Evolutionary conservation across 2,797 vertebrate species (phyloP).

Genomic region (Sphenodon punctatus): DNA sequence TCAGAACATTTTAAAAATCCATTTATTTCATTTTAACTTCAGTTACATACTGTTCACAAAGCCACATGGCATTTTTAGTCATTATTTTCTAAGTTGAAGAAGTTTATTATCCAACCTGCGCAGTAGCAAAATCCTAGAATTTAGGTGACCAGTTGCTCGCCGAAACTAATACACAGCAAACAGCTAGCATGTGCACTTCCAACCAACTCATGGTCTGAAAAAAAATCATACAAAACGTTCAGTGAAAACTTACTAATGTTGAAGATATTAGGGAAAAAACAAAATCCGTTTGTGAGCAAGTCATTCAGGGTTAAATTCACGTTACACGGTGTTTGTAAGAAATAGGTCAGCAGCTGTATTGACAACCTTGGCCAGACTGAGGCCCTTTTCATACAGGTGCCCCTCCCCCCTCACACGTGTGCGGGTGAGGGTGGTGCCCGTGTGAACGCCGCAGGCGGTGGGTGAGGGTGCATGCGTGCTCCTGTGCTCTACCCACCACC

Average conservation of each 20-base stretch:
- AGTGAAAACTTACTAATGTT: neutral
- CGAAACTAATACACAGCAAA: constrained; percentile 3
- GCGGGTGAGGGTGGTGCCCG: too few relatives aligned
- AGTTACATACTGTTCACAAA: rapidly evolving
- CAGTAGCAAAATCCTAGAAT: constrained; percentile 3
- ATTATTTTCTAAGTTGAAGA: neutral
- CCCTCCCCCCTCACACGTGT: too few relatives aligned
- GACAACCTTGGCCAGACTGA: neutral
- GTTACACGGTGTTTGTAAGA: neutral
- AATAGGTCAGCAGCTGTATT: neutral
- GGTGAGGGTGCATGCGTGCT: too few relatives aligned
- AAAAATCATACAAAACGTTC: neutral
- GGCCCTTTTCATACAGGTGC: too few relatives aligned
- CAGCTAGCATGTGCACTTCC: neutral
- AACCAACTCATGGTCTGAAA: neutral
- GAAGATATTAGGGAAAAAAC: neutral
- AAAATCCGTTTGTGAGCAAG: neutral
- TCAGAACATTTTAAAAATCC: neutral
- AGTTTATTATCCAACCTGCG: rapidly evolving
- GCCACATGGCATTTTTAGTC: neutral
- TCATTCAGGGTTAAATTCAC: neutral
- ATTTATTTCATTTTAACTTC: neutral
- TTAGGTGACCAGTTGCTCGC: constrained; percentile 4
- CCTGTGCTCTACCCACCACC: too few relatives aligned
- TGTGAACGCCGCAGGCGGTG: too few relatives aligned